phyloP scores from a whole-genome alignment of 2,113 vertebrate genomes.

The Microcebus tavaratra region DNA sequence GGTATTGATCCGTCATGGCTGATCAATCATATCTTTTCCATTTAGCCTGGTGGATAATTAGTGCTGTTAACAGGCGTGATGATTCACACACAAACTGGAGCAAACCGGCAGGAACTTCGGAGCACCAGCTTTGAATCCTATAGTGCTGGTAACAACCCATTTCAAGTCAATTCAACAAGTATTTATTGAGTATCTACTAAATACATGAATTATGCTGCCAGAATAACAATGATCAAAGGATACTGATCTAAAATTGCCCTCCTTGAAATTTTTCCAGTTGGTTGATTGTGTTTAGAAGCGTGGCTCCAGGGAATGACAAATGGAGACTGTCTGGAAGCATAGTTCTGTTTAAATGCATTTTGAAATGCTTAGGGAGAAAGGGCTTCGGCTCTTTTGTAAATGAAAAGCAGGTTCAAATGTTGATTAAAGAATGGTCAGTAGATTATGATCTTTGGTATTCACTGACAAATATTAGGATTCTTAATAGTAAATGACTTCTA shows the following conservation, averaged over 20 bases:
- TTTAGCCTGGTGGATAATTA: slow-evolving; percentile 35
- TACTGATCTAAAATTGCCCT: slow-evolving; percentile 29
- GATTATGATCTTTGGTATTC: neutral
- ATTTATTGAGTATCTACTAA: slow-evolving; percentile 47
- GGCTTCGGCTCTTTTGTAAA: slow-evolving; percentile 22
- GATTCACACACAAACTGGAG: neutral
- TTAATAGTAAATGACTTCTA: neutral
- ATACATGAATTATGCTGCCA: neutral
- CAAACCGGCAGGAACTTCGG: neutral
- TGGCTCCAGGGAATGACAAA: slow-evolving; percentile 31
- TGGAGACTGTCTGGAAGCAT: slow-evolving; percentile 31
- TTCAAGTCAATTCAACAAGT: slow-evolving; percentile 46
- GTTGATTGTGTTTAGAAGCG: slow-evolving; percentile 31
- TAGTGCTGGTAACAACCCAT: neutral
- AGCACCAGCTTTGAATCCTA: neutral
- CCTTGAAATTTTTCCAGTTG: slow-evolving; percentile 52
- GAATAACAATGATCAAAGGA: slow-evolving; percentile 33
- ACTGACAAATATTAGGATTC: neutral
- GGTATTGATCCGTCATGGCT: neutral
- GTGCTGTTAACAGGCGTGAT: neutral
- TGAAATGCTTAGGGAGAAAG: neutral
- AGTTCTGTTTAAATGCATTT: slow-evolving; percentile 34
- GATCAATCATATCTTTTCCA: slow-evolving; percentile 44
- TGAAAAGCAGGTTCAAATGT: slow-evolving; percentile 4
- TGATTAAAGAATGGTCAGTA: neutral